Evolutionary conservation across 2,888 invertebrate genomes (phyloP).

Genomic region (Diachrysia chrysitis): DNA sequence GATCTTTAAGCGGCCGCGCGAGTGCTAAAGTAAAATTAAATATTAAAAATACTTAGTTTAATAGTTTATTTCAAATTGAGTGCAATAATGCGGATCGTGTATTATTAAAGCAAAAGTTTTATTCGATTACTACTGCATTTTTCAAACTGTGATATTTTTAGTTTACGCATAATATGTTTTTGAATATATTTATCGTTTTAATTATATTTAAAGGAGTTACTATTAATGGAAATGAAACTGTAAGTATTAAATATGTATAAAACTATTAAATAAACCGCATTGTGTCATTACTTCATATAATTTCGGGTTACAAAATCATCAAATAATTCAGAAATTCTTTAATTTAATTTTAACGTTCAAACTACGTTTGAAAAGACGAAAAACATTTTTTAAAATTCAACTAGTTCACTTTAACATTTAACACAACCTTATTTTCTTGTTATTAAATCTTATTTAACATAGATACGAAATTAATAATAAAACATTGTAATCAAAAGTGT

Average conservation of each 20-base stretch:
- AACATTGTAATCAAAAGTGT: no score
- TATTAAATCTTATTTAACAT: no score
- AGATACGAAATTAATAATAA: no score
- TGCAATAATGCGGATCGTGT: conserved; percentile 26
- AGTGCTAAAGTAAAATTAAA: conserved; percentile 13
- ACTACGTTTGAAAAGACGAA: not conserved
- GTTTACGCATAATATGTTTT: conserved; percentile 67
- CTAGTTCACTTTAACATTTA: no score
- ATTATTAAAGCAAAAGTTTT: conserved; percentile 16
- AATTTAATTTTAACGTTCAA: not conserved
- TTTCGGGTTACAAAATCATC: not conserved
- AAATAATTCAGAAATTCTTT: not conserved
- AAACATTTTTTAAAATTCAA: no score
- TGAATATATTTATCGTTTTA: conserved; percentile 61
- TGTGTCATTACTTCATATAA: not conserved
- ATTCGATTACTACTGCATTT: conserved; percentile 51
- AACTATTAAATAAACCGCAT: not conserved
- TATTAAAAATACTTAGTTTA: conserved; percentile 8
- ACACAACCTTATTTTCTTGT: no score
- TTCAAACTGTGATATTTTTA: conserved; percentile 69
- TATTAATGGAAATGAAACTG: conserved; percentile 63
- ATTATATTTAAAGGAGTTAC: conserved; percentile 58
- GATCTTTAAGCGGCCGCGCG: conserved; percentile 40
- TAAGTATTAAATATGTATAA: conserved; percentile 57
- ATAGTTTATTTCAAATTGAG: conserved; percentile 10